These are phyloP conservation scores for Sceloporus tristichus DNA, from an alignment of 2,113 vertebrate genomes.

Conservation along the genomic window DNA sequence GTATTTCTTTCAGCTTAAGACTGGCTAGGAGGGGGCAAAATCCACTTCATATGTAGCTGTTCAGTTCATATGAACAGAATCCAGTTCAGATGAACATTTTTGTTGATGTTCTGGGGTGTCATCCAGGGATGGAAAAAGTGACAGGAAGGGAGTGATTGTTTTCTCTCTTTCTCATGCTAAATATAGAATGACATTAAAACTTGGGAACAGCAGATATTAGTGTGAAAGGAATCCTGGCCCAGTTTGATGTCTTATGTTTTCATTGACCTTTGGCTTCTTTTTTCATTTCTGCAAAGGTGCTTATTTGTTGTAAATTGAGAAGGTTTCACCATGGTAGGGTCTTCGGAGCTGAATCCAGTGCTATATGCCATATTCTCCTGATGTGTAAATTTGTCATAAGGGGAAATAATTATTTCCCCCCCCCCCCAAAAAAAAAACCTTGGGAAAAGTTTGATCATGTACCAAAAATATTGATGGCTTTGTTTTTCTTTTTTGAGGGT, in stretches of 20 bases:
- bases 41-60: neutral
- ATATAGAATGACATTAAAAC: slow-evolving; percentile 68
- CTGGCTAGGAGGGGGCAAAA: neutral
- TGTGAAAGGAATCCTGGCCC: slow-evolving; percentile 59
- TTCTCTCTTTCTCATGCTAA: slow-evolving; percentile 61
- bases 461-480: slow-evolving; percentile 11
- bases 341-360: slow-evolving; percentile 56
- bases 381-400: accelerated
- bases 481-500: neutral
- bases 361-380: neutral
- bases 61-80: slow-evolving; percentile 36
- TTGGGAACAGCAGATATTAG: slow-evolving; percentile 48
- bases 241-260: slow-evolving; percentile 27
- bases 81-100: slow-evolving; percentile 34
- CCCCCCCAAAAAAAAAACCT: neutral
- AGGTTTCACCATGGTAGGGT: slow-evolving; percentile 30
- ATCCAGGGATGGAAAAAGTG: slow-evolving; percentile 72
- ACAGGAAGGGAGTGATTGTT: slow-evolving; percentile 72
- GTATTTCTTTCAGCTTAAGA: neutral
- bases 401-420: slow-evolving; percentile 46
- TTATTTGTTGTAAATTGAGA: slow-evolving; percentile 55
- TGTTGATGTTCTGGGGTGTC: slow-evolving; percentile 64
- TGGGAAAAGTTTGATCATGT: neutral
- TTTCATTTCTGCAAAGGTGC: slow-evolving; percentile 33
- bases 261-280: neutral